phyloP scores from a whole-genome alignment of 2,113 vertebrate genomes.

The Lampris incognitus region DNA sequence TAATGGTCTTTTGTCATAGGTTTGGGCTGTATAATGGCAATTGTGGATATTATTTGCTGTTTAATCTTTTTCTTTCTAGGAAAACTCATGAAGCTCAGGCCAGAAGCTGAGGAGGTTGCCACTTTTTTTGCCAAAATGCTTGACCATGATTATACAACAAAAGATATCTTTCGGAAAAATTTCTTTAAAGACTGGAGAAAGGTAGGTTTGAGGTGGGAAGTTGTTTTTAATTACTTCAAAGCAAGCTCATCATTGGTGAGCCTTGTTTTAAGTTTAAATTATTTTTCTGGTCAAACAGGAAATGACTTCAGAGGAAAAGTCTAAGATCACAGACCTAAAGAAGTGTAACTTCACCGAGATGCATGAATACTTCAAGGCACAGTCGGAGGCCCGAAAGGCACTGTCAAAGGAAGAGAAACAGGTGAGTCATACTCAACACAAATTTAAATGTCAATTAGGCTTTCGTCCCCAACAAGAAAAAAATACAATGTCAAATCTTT shows the following conservation, averaged over 20 bases:
- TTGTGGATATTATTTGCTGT: neutral
- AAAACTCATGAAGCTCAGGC: conserved; percentile 92
- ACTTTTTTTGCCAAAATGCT: conserved; percentile 99
- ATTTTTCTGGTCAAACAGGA: conserved; percentile 81
- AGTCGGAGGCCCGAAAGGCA: conserved; percentile 93
- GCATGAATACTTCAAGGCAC: conserved; percentile 95
- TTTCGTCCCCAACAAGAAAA: too few species aligned
- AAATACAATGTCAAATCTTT: too few species aligned
- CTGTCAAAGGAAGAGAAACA: conserved; percentile 95
- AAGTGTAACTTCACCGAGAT: conserved; percentile 96
- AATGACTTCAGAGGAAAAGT: conserved; percentile 95
- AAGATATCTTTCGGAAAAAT: conserved; percentile 98
- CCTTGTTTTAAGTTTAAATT: neutral
- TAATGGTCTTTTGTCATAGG: neutral
- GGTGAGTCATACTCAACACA: conserved; percentile 76
- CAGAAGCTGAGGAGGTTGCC: conserved; percentile 95
- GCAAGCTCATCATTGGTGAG: neutral
- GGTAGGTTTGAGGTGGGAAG: conserved; percentile 74
- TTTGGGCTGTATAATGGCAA: neutral
- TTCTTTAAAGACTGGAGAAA: conserved; percentile 99
- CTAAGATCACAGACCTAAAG: conserved; percentile 89
- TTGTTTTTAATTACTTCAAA: neutral
- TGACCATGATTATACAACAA: conserved; percentile 98
- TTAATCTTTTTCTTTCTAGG: conserved; percentile 74
- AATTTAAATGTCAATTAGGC: too few species aligned